Percentiles rank a stretch among this genome's conserved stretches.
These are phyloP conservation scores for Tichodroma muraria DNA, from an alignment of 2,113 vertebrate species.

Conservation along the genomic window DNA sequence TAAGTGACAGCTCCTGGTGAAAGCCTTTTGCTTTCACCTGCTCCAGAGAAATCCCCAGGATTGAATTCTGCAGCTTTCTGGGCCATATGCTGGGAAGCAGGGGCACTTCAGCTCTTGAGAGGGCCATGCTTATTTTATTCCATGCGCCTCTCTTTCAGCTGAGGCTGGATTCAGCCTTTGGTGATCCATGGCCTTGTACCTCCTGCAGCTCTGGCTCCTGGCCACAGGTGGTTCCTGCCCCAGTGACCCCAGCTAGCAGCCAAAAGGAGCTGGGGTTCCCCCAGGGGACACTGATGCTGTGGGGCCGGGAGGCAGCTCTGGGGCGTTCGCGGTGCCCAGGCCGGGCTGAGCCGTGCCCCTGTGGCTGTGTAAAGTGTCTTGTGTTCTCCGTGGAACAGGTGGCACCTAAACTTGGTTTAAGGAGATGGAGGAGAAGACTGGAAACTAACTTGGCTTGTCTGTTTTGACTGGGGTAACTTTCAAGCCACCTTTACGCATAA, in stretches of 20 bases:
- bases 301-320: not conserved
- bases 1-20: not conserved
- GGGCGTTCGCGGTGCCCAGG: fast-evolving
- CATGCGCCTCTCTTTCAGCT: not conserved
- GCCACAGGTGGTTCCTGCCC: not conserved
- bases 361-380: not conserved
- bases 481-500: not conserved
- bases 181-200: not conserved
- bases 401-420: not conserved
- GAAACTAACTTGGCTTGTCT: not conserved
- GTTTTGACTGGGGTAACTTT: not conserved
- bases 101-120: not conserved
- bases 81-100: not conserved
- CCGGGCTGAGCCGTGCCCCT: not conserved
- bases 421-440: not conserved
- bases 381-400: not conserved
- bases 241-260: not conserved
- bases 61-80: not conserved
- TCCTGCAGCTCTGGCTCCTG: not conserved
- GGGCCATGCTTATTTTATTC: not conserved
- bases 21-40: not conserved
- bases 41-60: not conserved
- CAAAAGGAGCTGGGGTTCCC: fast-evolving
- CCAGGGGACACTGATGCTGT: fast-evolving
- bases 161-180: not conserved